A percentile compares a stretch with the other conserved stretches of the same genome.
Conservation (phyloP, 2,113 vertebrate species). For the Ochotona princeps region DNA sequence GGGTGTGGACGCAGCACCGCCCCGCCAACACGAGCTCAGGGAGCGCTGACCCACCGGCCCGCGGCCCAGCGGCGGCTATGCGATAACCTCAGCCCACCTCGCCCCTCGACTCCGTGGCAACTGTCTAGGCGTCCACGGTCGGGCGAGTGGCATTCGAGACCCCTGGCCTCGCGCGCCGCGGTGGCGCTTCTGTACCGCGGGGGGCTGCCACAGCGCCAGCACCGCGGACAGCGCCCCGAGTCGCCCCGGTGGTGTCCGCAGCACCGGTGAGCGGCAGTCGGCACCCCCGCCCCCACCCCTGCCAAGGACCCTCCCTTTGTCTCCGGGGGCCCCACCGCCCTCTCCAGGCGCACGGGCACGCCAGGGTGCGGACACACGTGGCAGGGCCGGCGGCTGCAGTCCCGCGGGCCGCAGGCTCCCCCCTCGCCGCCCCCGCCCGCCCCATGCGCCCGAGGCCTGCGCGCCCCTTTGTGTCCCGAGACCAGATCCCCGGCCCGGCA, state of each 20-base stretch:
- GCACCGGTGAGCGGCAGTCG: too few relatives aligned
- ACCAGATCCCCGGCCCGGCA: conserved; percentile 76
- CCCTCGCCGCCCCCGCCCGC: conserved; percentile 63
- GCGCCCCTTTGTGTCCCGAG: conserved; percentile 81
- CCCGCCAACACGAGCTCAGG: background rate
- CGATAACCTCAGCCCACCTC: conserved; percentile 46
- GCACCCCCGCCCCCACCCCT: background rate
- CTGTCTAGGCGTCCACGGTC: background rate
- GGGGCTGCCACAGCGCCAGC: conserved; percentile 53
- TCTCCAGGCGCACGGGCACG: background rate
- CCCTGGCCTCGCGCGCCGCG: background rate
- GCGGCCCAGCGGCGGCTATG: background rate
- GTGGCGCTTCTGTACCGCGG: background rate
- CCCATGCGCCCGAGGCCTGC: conserved; percentile 72
- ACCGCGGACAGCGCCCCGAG: conserved; percentile 74
- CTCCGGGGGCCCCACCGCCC: conserved; percentile 10
- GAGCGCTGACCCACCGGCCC: background rate
- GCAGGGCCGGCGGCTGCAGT: conserved; percentile 50
- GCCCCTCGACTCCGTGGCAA: conserved; percentile 36
- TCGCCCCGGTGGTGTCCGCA: background rate
- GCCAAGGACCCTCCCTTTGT: conserved; percentile 68
- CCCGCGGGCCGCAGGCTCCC: background rate
- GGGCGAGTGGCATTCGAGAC: background rate
- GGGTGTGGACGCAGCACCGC: background rate
- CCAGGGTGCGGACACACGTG: conserved; percentile 64